A percentile compares a stretch with the other conserved stretches of the same genome.
phyloP scores from a whole-genome alignment of 2,888 invertebrate genomes.

The Lasioglossum vierecki region DNA sequence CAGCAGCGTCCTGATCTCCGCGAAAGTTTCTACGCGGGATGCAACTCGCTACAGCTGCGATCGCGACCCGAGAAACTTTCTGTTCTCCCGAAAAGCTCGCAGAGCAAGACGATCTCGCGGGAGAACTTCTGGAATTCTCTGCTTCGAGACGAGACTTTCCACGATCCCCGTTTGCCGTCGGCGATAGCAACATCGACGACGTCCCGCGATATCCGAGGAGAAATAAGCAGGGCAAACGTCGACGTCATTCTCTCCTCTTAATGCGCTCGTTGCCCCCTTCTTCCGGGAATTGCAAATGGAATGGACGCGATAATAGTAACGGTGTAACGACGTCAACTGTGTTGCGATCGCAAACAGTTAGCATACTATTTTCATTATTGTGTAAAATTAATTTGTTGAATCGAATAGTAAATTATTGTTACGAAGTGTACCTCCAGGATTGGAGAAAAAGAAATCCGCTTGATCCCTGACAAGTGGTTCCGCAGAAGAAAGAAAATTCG shows the following conservation, averaged over 20 bases:
- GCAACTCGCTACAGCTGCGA: slow-evolving; percentile 10
- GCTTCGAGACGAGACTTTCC: background rate
- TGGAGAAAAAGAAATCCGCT: background rate
- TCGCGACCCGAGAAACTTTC: background rate
- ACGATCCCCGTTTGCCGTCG: background rate
- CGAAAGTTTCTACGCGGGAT: slow-evolving; percentile 9
- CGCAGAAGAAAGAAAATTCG: background rate
- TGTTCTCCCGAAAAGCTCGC: background rate
- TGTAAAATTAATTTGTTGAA: background rate
- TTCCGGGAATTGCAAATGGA: background rate
- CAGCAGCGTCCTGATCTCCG: background rate
- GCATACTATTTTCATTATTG: too few relatives aligned
- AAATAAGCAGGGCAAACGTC: background rate
- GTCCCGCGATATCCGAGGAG: background rate
- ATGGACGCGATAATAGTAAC: background rate
- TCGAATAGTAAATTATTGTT: background rate
- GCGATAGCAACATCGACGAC: background rate
- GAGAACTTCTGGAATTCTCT: slow-evolving; percentile 18
- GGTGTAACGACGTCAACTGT: background rate
- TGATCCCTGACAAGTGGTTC: background rate
- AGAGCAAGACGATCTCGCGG: background rate
- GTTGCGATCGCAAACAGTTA: background rate
- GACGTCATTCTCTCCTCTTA: background rate
- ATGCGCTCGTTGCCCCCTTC: background rate
- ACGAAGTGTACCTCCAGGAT: too few relatives aligned